Base-by-base conservation (phyloP, 2,888 invertebrate genomes). In the Apodemia zela region DNA sequence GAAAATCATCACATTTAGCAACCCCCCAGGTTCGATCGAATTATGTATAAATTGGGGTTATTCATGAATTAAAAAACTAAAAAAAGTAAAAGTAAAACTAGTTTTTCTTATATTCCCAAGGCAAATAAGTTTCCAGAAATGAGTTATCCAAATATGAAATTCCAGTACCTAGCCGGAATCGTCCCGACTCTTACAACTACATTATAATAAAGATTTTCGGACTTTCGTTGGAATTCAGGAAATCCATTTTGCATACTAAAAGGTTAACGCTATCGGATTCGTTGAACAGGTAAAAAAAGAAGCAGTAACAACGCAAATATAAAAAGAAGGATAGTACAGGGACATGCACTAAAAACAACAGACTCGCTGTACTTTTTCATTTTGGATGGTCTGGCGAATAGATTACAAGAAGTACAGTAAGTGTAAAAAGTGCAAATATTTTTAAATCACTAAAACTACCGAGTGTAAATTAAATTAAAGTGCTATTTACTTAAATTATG, bases 221-320 rank as follows among this genome's bases (percentile, higher is more conserved):
- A 66, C 64, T 65, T 54, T 54, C 63, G 63, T 66, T 49, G 66
- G 67, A 65, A 68, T 69, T 63, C 68, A 67, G 68, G 64, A 69
- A 72, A 70, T 72, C 66, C 71, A 65, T 66, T 68, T 72, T 69
- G 68, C 71, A 71, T 72, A 69, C 71, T 73, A 75, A 74, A 72
- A 72, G 68, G 72, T 71, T 70, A 68, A 66, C 68, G 68, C 63
- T 69, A 68, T 67, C 68, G 66, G 66, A 63, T 67, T 67, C 71
- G 69, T 67, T 65, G 67, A 64, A 63, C 69, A 69, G 67, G 69
- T 67, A 65, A 68, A 69, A 68, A 65, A n/a, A n/a, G n/a, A 66
- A 63, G 66, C 47, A 65, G 65, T 11, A 38, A 42, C 42, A 4
- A 42, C 42, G 4, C 15, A 15, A 42, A 42, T 4, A 42, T 42